Evolutionary conservation across 2,113 vertebrate genomes (phyloP).

Genomic region (Addax nasomaculatus): DNA sequence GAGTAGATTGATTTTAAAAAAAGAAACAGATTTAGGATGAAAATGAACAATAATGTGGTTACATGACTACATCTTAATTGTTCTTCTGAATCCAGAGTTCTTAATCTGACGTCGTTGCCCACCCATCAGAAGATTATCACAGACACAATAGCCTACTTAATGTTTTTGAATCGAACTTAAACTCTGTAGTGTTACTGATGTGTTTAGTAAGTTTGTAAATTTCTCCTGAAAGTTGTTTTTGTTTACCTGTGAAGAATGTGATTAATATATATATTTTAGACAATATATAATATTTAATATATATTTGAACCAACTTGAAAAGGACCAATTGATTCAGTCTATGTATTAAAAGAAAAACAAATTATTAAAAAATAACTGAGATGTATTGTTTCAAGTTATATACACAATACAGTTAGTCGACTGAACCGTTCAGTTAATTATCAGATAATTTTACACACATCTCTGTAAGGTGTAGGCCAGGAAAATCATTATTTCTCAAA

Average conservation of each 20-base stretch:
- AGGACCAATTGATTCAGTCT: not conserved
- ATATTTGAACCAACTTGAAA: not conserved
- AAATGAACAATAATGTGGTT: not conserved
- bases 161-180: not conserved
- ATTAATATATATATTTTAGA: not conserved
- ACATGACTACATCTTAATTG: not conserved
- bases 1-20: not conserved
- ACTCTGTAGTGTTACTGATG: not conserved
- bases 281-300: not conserved
- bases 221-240: not conserved
- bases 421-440: not conserved
- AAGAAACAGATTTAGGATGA: not conserved
- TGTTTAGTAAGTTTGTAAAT: not conserved
- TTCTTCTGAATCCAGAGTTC: not conserved
- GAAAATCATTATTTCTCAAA: not conserved
- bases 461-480: not conserved
- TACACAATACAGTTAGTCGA: not conserved
- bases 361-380: slow-evolving; percentile 2
- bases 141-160: not conserved
- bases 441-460: not conserved
- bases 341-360: not conserved
- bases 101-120: not conserved
- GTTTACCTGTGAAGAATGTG: not conserved
- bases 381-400: not conserved
- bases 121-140: not conserved